Base-by-base conservation (phyloP, 2,113 vertebrate species). In the Albula glossodonta region DNA sequence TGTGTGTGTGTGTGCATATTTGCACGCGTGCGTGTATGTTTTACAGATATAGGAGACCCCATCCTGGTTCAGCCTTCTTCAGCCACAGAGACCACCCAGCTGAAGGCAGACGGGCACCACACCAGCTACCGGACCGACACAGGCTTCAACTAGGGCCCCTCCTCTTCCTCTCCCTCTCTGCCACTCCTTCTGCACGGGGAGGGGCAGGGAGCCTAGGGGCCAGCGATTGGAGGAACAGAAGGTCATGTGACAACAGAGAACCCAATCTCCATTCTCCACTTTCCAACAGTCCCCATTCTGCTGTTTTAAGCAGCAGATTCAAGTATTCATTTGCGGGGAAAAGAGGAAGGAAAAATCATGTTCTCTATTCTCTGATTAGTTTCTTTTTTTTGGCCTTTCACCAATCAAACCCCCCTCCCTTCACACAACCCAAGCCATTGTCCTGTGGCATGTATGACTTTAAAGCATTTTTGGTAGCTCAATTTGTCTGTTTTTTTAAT, bases 21-120 rank as follows among this genome's bases (percentile, higher is more conserved):
- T 70, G 51, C 9, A 66, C 22, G 70, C 85, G 49, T 63, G 66
- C 8, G 15, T 81, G 51, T 85, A 17, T 89, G 0, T 87, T 92
- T 94, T 92, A n/a, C 93, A 92, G 96, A 95, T 94, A 96, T 97
- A 95, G 97, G 97, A 0, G 96, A 97, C 48, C 97, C 98, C 4
- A 95, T 99, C 60, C 93, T 99, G 93, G 92, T 98, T 92, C 98
- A 99, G 91, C 98, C 98, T 12, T 94, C 95, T 2, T 98, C 97
- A 2, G 98, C 97, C 86, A 98, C 98, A 91, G 98, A 99, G 96
- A 99, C 98, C 25, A 99, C 98, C 92, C 98, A 99, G 95, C 94
- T 99, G 92, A 99, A 97, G 81, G 96, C 96, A 1, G 98, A 99
- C 89, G 97, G 97, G 77, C 97, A 98, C 94, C 94, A 94, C 85